Conservation (phyloP, 2,797 vertebrate species). For the Melanotaenia boesemani region DNA sequence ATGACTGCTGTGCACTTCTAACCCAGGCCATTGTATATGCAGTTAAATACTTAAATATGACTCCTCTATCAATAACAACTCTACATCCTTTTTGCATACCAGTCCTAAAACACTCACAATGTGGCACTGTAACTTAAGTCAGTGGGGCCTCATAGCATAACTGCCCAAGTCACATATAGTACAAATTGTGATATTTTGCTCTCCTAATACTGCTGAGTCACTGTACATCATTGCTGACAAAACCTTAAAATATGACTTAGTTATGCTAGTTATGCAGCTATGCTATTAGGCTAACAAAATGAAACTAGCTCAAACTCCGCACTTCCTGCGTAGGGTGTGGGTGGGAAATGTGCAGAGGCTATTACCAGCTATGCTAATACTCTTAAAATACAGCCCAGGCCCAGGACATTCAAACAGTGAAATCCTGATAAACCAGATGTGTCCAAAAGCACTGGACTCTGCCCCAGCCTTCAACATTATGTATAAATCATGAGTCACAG, state of each 20-base stretch:
- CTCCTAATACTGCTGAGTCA: no score
- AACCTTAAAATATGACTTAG: no score
- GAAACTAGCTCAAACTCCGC: constrained; percentile 31
- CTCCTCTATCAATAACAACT: constrained; percentile 6
- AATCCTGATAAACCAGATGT: constrained; percentile 57
- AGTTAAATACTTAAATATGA: constrained; percentile 1
- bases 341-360: constrained; percentile 16
- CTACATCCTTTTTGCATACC: constrained; percentile 30
- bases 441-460: constrained; percentile 41
- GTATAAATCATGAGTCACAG: constrained; percentile 59
- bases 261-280: no score
- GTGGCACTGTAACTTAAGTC: constrained; percentile 25
- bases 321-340: constrained; percentile 42
- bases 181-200: no score
- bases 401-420: constrained; percentile 26
- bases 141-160: constrained; percentile 7
- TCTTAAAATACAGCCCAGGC: constrained; percentile 21
- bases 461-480: constrained; percentile 45
- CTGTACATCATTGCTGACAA: no score
- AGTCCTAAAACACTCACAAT: constrained; percentile 27
- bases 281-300: constrained; percentile 1
- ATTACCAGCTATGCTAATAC: constrained; percentile 25
- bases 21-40: neutral
- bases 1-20: constrained; percentile 3
- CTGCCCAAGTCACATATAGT: no score